phyloP scores from a whole-genome alignment of 2,888 invertebrate species.

The Idaea biselata region DNA sequence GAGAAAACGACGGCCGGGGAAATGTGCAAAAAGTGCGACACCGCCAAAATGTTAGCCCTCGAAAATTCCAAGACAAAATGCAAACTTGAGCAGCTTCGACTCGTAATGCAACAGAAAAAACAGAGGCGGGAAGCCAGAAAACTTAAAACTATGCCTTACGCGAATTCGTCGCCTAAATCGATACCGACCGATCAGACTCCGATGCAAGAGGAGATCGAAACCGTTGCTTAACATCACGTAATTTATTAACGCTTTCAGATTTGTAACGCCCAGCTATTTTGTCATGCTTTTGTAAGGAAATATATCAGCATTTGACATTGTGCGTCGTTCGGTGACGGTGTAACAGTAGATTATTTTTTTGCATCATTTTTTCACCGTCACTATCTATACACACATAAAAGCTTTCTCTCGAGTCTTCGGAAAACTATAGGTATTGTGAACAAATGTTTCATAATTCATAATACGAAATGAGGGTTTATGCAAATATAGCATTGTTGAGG shows the following conservation, averaged over 20 bases:
- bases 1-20: constrained; percentile 38
- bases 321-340: constrained; percentile 24
- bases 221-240: constrained; percentile 58
- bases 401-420: constrained; percentile 30
- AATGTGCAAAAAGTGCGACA: constrained; percentile 72
- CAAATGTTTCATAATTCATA: constrained; percentile 31
- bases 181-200: constrained; percentile 89
- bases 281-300: constrained; percentile 38
- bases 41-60: constrained; percentile 78
- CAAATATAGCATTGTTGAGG: constrained; percentile 37
- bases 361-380: constrained; percentile 9
- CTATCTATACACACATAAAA: constrained; percentile 29
- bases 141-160: constrained; percentile 84
- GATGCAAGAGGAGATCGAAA: constrained; percentile 87
- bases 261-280: constrained; percentile 39
- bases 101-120: constrained; percentile 94
- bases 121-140: constrained; percentile 90
- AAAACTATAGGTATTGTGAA: constrained; percentile 21
- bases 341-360: constrained; percentile 24
- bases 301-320: constrained; percentile 22
- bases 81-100: constrained; percentile 91
- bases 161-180: constrained; percentile 83
- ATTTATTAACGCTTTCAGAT: constrained; percentile 36
- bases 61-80: constrained; percentile 90
- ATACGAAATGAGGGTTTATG: constrained; percentile 43